phyloP scores from a whole-genome alignment of 2,113 vertebrate genomes.

The Mustelus asterias region DNA sequence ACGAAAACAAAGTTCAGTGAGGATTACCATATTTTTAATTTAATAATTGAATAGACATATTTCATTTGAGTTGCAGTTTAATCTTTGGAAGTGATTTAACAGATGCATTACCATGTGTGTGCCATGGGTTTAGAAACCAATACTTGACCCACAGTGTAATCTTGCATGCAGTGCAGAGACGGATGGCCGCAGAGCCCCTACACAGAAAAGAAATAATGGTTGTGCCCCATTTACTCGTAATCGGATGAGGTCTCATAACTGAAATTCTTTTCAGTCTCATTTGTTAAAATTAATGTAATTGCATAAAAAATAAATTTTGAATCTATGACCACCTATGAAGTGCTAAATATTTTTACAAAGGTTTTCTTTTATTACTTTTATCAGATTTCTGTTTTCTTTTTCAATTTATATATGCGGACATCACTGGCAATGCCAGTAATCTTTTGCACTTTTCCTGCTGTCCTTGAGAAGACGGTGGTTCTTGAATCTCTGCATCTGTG shows the following conservation, averaged over 20 bases:
- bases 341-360: background rate
- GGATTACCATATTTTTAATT: conserved; percentile 22
- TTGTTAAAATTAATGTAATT: conserved; percentile 23
- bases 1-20: conserved; percentile 1
- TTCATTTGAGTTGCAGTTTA: background rate
- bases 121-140: background rate
- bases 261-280: conserved; percentile 21
- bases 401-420: background rate
- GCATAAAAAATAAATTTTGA: background rate
- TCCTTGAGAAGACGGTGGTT: background rate
- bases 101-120: background rate
- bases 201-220: background rate
- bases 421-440: background rate
- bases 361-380: background rate
- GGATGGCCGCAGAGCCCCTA: background rate
- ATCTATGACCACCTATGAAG: background rate
- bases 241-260: conserved; percentile 11
- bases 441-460: background rate
- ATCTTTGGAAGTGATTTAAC: background rate
- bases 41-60: background rate
- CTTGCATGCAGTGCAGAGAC: background rate
- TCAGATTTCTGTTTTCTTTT: background rate
- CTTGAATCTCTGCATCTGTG: background rate
- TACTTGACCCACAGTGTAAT: background rate
- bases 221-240: background rate